Evolutionary conservation across 1,140 invertebrate genomes (phyloP), one percentile per base, ranked within the genome.

Genomic region (Scaptomyza hsui): DNA sequence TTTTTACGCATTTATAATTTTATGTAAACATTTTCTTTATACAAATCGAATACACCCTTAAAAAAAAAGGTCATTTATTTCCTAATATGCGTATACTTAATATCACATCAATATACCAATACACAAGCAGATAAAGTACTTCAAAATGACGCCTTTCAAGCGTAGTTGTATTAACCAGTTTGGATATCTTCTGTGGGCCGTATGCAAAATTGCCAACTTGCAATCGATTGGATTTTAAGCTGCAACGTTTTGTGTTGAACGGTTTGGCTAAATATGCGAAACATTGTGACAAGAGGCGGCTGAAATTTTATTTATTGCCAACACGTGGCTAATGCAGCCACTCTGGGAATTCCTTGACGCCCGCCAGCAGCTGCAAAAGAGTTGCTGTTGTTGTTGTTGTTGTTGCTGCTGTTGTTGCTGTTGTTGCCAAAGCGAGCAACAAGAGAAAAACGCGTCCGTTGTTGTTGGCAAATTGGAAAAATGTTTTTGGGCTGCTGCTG

Each of bases 221-320:
- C 44, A 35, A 47, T 62, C 19, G 21, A 35, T 52, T 52, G 1
- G 49, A 4, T 35, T 3, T 29, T 0, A 13, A 10, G 3, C 16
- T 47, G 18, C n/a, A 37, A 3, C n/a, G 4, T n/a, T 37, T 24
- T 35, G 29, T 51, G 19, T 12, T 26, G 5, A 29, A 42, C 21
- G 21, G n/a, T 35, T 15, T 62, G 29, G 26, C 42, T 56, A 56
- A 68, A 68, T 68, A 61, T 61, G 57, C 49, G 42, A 64, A 56
- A 44, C 41, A 52, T 48, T 56, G 68, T 57, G 61, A 71, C 68
- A 64, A 64, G 24, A 64, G 60, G 42, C 45, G 52, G 49, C 68
- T 64, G 57, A 71, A 64, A 16, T 64, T 56, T 65, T 59, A 71
- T 64, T 65, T 71, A 71, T 71, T 35, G 45, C 52, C 53, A 65